Percentiles rank a stretch among this genome's conserved stretches.
These are phyloP conservation scores for Lutjanus erythropterus DNA, from an alignment of 2,113 vertebrate species.

Conservation along the genomic window DNA sequence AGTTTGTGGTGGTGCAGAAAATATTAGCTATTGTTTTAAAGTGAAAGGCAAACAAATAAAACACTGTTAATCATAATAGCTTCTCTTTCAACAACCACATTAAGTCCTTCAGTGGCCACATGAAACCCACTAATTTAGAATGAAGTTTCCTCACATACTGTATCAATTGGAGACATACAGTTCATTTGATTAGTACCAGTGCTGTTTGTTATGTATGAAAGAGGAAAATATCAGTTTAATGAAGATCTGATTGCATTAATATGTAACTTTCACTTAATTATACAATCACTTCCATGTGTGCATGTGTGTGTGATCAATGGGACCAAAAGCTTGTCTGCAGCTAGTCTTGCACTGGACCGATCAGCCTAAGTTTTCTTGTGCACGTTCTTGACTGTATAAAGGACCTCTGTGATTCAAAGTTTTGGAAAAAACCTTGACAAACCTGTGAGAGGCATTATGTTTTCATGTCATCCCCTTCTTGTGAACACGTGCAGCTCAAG, in stretches of 20 bases:
- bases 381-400: too few species aligned
- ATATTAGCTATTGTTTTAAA: constrained; percentile 7
- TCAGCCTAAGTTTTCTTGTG: too few species aligned
- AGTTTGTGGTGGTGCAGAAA: constrained; percentile 2
- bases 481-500: too few species aligned
- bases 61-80: background rate
- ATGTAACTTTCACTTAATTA: background rate
- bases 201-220: background rate
- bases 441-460: too few species aligned
- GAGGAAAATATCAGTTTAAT: background rate
- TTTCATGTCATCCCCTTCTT: too few species aligned
- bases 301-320: too few species aligned
- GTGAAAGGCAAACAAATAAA: constrained; percentile 32
- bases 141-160: background rate
- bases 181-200: background rate
- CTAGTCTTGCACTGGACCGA: too few species aligned
- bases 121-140: constrained; percentile 4
- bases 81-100: background rate
- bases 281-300: too few species aligned
- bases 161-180: background rate
- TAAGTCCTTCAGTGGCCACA: background rate
- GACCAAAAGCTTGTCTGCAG: too few species aligned
- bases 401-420: too few species aligned
- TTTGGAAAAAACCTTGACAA: too few species aligned
- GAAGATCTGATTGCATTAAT: background rate